Percentiles rank a stretch among this genome's conserved stretches.
Evolutionary conservation across 2,113 vertebrate genomes (phyloP).

Genomic region (Hoplias malabaricus): DNA sequence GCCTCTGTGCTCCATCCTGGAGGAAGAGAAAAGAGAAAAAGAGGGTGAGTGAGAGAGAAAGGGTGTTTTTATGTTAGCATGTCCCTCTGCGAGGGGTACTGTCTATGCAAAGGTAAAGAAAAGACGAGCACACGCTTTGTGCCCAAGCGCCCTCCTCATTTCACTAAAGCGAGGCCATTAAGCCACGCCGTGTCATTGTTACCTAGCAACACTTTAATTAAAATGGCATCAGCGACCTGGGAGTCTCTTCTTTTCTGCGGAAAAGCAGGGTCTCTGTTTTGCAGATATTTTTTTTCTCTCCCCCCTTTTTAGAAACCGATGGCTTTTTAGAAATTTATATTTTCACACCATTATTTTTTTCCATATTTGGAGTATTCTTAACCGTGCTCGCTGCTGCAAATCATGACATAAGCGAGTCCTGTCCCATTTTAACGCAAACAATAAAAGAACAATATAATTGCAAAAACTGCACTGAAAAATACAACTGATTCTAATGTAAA

Average conservation of each 20-base stretch:
- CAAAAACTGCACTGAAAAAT: too few species aligned
- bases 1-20: conserved; percentile 72
- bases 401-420: not conserved
- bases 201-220: conserved; percentile 87
- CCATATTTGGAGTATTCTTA: not conserved
- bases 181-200: conserved; percentile 78
- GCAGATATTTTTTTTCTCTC: conserved; percentile 24
- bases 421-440: not conserved
- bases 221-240: conserved; percentile 68
- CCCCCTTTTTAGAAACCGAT: conserved; percentile 35
- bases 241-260: conserved; percentile 56
- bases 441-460: not conserved
- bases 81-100: conserved; percentile 73
- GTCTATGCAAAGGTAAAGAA: conserved; percentile 76
- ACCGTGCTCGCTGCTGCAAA: not conserved
- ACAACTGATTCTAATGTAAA: too few species aligned
- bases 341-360: not conserved
- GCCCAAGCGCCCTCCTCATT: conserved; percentile 65
- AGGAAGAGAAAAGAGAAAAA: conserved; percentile 57
- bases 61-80: conserved; percentile 83
- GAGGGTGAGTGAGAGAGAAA: conserved; percentile 47
- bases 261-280: conserved; percentile 28
- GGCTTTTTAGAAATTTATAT: not conserved
- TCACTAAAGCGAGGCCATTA: conserved; percentile 58
- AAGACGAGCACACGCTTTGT: conserved; percentile 78